Base-by-base conservation (phyloP, 2,888 invertebrate species). In the Idaea straminata region DNA sequence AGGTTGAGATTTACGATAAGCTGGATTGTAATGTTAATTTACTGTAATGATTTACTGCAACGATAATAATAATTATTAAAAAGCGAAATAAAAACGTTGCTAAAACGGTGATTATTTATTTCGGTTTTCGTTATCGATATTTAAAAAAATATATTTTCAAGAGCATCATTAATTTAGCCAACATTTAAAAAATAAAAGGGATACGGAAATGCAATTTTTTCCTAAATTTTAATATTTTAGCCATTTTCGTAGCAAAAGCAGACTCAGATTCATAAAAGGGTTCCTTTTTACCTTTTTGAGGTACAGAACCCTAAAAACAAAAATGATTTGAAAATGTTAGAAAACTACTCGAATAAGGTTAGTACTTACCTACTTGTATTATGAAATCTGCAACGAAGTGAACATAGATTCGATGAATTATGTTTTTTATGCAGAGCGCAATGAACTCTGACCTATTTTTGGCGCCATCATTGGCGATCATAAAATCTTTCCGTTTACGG, bases 401-500 rank as follows among this genome's bases (percentile, higher is more conserved):
- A 13, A 47, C 6, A 47, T 47, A 47, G 10, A 47, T 47, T 6
- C 13, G 47, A 13, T 47, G 13, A 36, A 36, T 4, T 7, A 13
- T 47, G 47, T 47, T 47, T 47, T 47, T 47, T 47, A 47, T 47
- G 47, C 47, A 13, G 47, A 47, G 72, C 66, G 64, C 72, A 38
- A 69, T 72, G 68, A 73, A 72, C 72, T 69, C 68, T 68, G 73
- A 69, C 77, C 80, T 82, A 82, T 82, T 81, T 81, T 72, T 74
- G 73, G 68, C 66, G 69, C 71, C 69, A 74, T 80, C 78, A 77
- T 77, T 72, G 70, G 73, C 67, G 72, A 69, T 80, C 81, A 73
- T 81, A 80, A 81, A 81, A 74, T 70, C 74, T 74, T 70, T 64
- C 71, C 74, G 69, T 71, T 73, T 78, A 74, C 67, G 10, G 47